These are phyloP conservation scores for Pheosia tremula DNA, from an alignment of 2,888 invertebrate genomes.

Conservation along the genomic window DNA sequence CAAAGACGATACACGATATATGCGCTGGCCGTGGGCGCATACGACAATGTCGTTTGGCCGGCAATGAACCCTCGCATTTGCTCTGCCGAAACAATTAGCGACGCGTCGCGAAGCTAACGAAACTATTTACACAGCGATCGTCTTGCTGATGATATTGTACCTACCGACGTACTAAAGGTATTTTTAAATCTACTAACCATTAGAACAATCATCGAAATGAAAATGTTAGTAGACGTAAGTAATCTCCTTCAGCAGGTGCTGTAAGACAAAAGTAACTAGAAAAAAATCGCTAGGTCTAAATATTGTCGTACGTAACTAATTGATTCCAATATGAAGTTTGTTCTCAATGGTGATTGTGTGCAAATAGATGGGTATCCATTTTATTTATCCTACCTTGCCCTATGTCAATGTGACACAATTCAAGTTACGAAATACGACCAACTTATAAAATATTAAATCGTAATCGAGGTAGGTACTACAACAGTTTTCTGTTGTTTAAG, in stretches of 20 bases:
- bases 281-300: too few species aligned
- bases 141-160: constrained; percentile 32
- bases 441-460: constrained; percentile 15
- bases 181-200: constrained; percentile 16
- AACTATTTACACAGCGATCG: constrained; percentile 52
- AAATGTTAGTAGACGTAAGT: neutral
- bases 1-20: constrained; percentile 26
- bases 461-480: too few species aligned
- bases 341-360: neutral
- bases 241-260: neutral
- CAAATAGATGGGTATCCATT: neutral
- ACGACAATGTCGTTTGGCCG: constrained; percentile 69
- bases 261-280: too few species aligned
- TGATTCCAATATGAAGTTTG: too few species aligned
- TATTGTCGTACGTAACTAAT: too few species aligned
- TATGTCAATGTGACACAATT: constrained; percentile 35
- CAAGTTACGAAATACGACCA: constrained; percentile 27
- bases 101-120: constrained; percentile 64
- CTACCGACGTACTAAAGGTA: constrained; percentile 15
- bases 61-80: constrained; percentile 80
- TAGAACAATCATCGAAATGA: constrained; percentile 16
- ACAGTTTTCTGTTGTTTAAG: too few species aligned
- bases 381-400: constrained; percentile 34
- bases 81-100: constrained; percentile 80
- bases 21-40: constrained; percentile 51